Conservation (phyloP, 2,888 invertebrate species). For the Polydesmus complanatus region DNA sequence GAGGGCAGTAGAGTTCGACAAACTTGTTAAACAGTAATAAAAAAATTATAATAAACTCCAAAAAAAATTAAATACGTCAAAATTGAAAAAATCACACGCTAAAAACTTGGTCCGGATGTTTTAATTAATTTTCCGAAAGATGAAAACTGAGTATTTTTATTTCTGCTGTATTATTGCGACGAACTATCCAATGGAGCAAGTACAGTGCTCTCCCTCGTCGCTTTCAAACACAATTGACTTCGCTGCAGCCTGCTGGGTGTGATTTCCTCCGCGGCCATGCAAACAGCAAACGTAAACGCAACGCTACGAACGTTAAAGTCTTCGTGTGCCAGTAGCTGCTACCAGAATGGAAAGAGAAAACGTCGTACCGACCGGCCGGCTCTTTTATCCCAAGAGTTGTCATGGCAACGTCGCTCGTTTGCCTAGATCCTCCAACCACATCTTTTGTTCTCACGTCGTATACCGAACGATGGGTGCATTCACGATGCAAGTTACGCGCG, state of each 20-base stretch:
- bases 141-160: too few species aligned
- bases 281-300: background rate
- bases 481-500: background rate
- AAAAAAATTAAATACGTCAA: too few species aligned
- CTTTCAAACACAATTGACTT: background rate
- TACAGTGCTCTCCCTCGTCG: background rate
- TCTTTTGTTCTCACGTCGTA: background rate
- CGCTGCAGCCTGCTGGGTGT: too few species aligned
- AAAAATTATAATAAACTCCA: too few species aligned
- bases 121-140: too few species aligned
- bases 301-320: background rate
- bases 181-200: too few species aligned
- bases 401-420: background rate
- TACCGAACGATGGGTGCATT: background rate
- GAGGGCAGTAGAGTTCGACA: too few species aligned
- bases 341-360: background rate
- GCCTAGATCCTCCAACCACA: background rate
- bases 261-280: background rate
- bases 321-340: background rate
- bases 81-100: too few species aligned
- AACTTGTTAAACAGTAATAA: too few species aligned
- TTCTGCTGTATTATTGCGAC: too few species aligned
- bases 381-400: background rate
- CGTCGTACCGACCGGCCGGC: background rate
- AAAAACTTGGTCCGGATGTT: too few species aligned